Evolutionary conservation across 2,113 vertebrate genomes (phyloP), one percentile per base, ranked within the genome.

Genomic region (Galbula dea): DNA sequence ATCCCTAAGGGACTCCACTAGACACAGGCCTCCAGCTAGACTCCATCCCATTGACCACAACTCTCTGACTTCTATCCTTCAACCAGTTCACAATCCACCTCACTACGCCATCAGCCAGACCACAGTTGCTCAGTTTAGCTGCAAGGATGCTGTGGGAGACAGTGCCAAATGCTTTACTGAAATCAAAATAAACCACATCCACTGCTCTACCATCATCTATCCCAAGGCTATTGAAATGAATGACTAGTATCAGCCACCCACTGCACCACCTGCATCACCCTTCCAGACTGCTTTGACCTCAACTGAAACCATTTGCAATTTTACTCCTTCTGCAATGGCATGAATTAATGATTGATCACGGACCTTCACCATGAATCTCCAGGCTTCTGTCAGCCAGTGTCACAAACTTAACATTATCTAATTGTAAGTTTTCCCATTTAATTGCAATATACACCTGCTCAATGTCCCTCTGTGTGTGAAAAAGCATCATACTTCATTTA

Each of bases 401-500:
- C 96, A 95, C 91, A 96, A 96, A 95, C 90, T 93, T 95, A 96
- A 88, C 94, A 96, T 97, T 97, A 96, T 94, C 92, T 96, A 97
- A 97, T 97, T 97, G 96, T 92, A 96, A 93, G 90, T 97, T 96
- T 96, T 96, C 85, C 65, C 86, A 96, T 96, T 96, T 97, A 96
- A 97, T 96, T 97, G 95, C 94, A 96, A 91, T 95, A 95, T 97
- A 95, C 95, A 96, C 95, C 96, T 96, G 95, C 96, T 95, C 96
- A 97, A 95, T 95, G 94, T 94, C 91, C 90, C 94, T 92, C 87
- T 91, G 89, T 61, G 90, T 85, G 92, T 73, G 82, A 54, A 91
- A 94, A 90, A 89, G 92, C 90, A 96, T 86, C 95, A 93, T 96
- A 96, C 94, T 96, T 97, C 96, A 95, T 97, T 94, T 96, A 90